Percentiles rank a stretch among this genome's conserved stretches.
phyloP scores from a whole-genome alignment of 1,140 invertebrate genomes.

The Riptortus pedestris region DNA sequence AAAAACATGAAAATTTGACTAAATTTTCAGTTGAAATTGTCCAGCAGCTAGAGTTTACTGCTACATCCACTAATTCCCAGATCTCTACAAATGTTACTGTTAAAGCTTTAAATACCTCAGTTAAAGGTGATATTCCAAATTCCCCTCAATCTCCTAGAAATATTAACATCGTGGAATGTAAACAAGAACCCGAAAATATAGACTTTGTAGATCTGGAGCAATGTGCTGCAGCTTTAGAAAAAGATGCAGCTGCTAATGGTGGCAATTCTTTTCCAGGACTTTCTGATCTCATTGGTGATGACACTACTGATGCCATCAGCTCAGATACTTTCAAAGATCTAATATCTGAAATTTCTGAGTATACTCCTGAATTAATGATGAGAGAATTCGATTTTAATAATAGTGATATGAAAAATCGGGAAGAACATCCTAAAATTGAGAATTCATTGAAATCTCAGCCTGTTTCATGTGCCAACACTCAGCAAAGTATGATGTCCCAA shows the following conservation, averaged over 20 bases:
- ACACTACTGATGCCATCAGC: constrained; percentile 65
- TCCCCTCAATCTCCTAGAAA: constrained; percentile 23
- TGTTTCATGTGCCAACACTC: neutral
- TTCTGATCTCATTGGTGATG: constrained; percentile 65
- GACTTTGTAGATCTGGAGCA: constrained; percentile 72
- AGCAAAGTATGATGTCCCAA: neutral
- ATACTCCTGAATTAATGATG: constrained; percentile 73
- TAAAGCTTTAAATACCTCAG: constrained; percentile 71
- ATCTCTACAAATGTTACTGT: constrained; percentile 88
- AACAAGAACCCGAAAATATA: constrained; percentile 64
- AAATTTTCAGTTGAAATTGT: constrained; percentile 85
- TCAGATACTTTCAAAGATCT: constrained; percentile 79
- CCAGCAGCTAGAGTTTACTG: constrained; percentile 77
- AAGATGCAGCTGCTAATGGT: constrained; percentile 60
- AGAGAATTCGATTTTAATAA: constrained; percentile 70
- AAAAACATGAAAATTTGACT: constrained; percentile 47
- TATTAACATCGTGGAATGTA: constrained; percentile 57
- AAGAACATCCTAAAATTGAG: constrained; percentile 21
- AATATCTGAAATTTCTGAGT: constrained; percentile 74
- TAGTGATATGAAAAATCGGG: constrained; percentile 40
- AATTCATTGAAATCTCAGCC: neutral
- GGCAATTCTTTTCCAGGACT: constrained; percentile 58
- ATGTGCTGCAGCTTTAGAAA: constrained; percentile 65
- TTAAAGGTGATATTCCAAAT: constrained; percentile 48
- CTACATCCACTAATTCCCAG: constrained; percentile 69